phyloP scores from a whole-genome alignment of 2,113 vertebrate genomes.

The Aythya baeri region DNA sequence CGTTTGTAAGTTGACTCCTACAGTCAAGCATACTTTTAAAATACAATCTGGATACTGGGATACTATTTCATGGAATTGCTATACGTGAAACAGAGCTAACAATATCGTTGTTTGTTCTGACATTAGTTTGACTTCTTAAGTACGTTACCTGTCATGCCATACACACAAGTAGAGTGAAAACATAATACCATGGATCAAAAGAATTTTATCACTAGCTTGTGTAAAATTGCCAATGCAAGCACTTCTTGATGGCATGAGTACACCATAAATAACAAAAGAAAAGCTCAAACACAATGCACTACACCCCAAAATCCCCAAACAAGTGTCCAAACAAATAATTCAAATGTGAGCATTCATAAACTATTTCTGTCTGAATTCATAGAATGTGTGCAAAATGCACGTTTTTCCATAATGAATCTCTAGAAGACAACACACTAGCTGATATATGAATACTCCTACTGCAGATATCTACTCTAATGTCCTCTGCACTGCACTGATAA shows the following conservation, averaged over 20 bases:
- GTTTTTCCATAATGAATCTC: neutral
- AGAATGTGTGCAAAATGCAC: neutral
- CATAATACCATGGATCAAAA: neutral
- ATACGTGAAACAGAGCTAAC: neutral
- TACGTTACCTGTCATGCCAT: neutral
- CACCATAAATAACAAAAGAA: neutral
- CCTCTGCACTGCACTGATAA: neutral
- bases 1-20: neutral
- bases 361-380: neutral
- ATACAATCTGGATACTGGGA: too few species aligned
- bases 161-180: neutral
- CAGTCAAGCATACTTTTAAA: neutral
- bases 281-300: neutral
- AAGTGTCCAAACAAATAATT: neutral
- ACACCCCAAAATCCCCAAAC: neutral
- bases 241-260: neutral
- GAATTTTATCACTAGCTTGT: neutral
- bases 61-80: neutral
- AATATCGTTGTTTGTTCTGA: neutral
- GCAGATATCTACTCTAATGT: neutral
- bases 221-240: neutral
- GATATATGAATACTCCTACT: neutral
- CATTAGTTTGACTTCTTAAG: neutral
- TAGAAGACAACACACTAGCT: neutral
- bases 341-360: neutral